Percentiles rank a stretch among this genome's conserved stretches.
phyloP scores from a whole-genome alignment of 2,797 vertebrate genomes.

The Argentina silus region DNA sequence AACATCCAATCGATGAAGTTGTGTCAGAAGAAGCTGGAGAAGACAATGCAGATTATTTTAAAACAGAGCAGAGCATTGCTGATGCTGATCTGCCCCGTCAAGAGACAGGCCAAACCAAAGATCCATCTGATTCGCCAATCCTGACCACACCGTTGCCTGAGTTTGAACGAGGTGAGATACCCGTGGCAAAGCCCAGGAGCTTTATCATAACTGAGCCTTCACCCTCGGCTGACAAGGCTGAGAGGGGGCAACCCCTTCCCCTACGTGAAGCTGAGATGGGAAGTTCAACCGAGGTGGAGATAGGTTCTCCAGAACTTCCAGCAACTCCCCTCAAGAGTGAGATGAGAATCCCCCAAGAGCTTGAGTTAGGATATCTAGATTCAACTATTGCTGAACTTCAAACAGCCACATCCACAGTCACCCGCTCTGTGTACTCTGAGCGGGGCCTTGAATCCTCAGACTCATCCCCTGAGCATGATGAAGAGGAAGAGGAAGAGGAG shows the following conservation, averaged over 20 bases:
- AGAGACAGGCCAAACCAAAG: conserved; percentile 9
- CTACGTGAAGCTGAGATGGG: conserved; percentile 36
- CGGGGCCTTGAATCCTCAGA: conserved; percentile 82
- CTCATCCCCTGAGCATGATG: conserved; percentile 86
- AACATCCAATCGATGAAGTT: conserved; percentile 63
- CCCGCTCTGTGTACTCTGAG: conserved; percentile 69
- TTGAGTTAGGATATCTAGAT: conserved; percentile 73
- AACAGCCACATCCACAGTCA: conserved; percentile 71
- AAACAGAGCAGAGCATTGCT: conserved; percentile 23
- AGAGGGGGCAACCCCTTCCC: conserved; percentile 18
- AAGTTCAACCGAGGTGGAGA: conserved; percentile 42
- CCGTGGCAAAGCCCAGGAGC: conserved; percentile 42
- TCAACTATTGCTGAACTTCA: conserved; percentile 75
- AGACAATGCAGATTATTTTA: conserved; percentile 18
- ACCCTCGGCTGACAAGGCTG: conserved; percentile 27
- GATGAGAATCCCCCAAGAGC: conserved; percentile 57
- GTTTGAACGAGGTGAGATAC: conserved; percentile 16
- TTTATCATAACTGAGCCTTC: conserved; percentile 15
- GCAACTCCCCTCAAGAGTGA: conserved; percentile 55
- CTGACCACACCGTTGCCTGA: conserved; percentile 22
- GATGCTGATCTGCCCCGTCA: conserved; percentile 22
- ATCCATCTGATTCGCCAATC: conserved; percentile 12
- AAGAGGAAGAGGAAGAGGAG: conserved; percentile 78
- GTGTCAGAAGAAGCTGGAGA: conserved; percentile 36
- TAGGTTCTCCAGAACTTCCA: conserved; percentile 36